These are phyloP conservation scores for Drosophila repletoides DNA, from an alignment of 1,140 invertebrate genomes.

Conservation along the genomic window DNA sequence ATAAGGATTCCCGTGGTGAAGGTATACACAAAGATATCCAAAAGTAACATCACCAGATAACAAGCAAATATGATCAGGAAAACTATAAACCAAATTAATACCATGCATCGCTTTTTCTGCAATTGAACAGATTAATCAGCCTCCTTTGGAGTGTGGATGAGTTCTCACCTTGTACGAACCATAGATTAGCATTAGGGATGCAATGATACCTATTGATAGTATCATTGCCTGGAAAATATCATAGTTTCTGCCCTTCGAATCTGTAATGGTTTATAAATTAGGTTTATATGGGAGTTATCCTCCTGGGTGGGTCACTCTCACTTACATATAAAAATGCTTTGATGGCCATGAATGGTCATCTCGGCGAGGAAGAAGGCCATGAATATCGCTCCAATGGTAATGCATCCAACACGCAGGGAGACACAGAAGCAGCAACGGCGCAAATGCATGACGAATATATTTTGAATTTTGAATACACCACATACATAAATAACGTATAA, in stretches of 20 bases:
- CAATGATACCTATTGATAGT: constrained; percentile 6
- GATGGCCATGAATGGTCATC: constrained; percentile 23
- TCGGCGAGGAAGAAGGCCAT: constrained; percentile 41
- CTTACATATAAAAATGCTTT: constrained; percentile 42
- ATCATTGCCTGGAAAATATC: constrained; percentile 3
- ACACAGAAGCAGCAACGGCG: constrained; percentile 32
- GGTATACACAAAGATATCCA: neutral
- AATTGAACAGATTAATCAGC: neutral
- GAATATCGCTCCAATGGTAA: constrained; percentile 22
- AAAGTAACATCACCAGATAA: constrained; percentile 14
- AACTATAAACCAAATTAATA: constrained; percentile 32
- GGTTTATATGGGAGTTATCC: too few species aligned
- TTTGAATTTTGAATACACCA: neutral
- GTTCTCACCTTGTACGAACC: constrained; percentile 43
- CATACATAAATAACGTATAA: constrained; percentile 1
- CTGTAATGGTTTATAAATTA: neutral
- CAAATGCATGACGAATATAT: constrained; percentile 23
- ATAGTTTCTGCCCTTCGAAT: constrained; percentile 18
- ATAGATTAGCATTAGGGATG: constrained; percentile 19
- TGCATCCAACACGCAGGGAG: constrained; percentile 31
- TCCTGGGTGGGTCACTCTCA: too few species aligned
- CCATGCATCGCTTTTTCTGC: constrained; percentile 21
- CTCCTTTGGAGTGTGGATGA: too few species aligned
- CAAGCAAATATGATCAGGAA: constrained; percentile 7
- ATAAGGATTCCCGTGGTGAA: neutral